These are phyloP conservation scores for Agrochola litura DNA, from an alignment of 2,888 invertebrate genomes.

Conservation along the genomic window DNA sequence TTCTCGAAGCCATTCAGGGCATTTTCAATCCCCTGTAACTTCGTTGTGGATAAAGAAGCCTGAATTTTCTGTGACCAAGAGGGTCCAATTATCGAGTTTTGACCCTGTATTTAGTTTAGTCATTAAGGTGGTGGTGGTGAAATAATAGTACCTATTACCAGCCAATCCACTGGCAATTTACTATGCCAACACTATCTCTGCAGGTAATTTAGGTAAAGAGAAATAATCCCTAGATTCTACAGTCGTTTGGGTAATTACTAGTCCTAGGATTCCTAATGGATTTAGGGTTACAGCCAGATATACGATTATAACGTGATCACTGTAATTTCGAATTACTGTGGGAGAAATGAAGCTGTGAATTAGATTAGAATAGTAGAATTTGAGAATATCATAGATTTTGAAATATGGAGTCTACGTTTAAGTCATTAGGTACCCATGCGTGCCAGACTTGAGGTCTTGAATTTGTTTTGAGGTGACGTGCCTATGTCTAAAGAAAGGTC, in stretches of 20 bases:
- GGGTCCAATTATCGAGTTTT: too few relatives aligned
- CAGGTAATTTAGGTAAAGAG: conserved; percentile 31
- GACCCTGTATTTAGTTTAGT: neutral
- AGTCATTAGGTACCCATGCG: neutral
- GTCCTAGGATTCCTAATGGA: conserved; percentile 35
- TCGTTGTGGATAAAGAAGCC: too few relatives aligned
- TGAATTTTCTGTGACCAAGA: too few relatives aligned
- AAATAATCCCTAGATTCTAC: conserved; percentile 39
- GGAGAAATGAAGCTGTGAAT: conserved; percentile 8
- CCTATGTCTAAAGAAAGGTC: neutral
- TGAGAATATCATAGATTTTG: neutral
- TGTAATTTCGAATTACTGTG: conserved; percentile 15
- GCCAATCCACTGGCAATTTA: conserved; percentile 15
- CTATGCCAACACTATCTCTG: neutral
- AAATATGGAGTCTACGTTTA: neutral
- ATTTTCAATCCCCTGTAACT: too few relatives aligned
- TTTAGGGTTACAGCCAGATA: conserved; percentile 48
- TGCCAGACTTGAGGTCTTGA: neutral
- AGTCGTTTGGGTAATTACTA: conserved; percentile 43
- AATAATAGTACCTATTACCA: neutral
- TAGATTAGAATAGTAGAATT: neutral
- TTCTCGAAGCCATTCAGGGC: too few relatives aligned
- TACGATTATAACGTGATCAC: conserved; percentile 53
- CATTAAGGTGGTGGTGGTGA: neutral
- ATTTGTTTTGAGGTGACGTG: neutral